Evolutionary conservation across 2,113 vertebrate species (phyloP), one percentile per base, ranked within the genome.

Genomic region (Mastomys coucha): DNA sequence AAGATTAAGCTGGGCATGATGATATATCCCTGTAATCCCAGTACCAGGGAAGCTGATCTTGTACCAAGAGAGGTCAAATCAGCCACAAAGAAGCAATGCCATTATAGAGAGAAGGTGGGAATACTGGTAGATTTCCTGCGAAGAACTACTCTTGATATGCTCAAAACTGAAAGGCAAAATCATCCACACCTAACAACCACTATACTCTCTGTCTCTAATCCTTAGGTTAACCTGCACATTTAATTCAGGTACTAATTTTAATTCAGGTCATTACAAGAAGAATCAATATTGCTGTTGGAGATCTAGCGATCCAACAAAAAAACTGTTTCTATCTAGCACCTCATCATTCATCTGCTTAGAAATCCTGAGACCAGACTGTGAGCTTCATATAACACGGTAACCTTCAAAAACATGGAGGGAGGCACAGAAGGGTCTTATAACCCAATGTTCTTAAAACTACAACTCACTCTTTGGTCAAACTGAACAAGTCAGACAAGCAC

Each of bases 351-450:
- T 91, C 60, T 63, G 72, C 51, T 92, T 91, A 51, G 80, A 95
- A 95, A 96, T 87, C 26, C 60, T 76, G 36, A 89, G 85, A 89
- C 26, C 91, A 92, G 75, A 72, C 58, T 67, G 75, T 70, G 81
- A 81, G 60, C 95, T 82, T 94, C 39, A 63, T 73, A 89, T 60
- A 97, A 60, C 90, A 82, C 58, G 36, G 81, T 42, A 91, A 72
- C 31, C 53, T 94, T 93, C 72, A 28, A 93, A 73, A 82, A 73
- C 53, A 82, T 42, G 24, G 39, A 39, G 19, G 76, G 94, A 76
- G 42, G 22, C 92, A 80, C 36, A 95, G 45, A 91, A 88, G 89
- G 65, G 96, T 95, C 96, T 65, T 70, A 91, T 92, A 96, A 95
- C 24, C 24, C 69, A 87, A 63, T 94, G 33, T 96, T 94, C 85